Evolutionary conservation across 2,113 vertebrate species (phyloP).

Genomic region (Paramormyrops kingsleyae): DNA sequence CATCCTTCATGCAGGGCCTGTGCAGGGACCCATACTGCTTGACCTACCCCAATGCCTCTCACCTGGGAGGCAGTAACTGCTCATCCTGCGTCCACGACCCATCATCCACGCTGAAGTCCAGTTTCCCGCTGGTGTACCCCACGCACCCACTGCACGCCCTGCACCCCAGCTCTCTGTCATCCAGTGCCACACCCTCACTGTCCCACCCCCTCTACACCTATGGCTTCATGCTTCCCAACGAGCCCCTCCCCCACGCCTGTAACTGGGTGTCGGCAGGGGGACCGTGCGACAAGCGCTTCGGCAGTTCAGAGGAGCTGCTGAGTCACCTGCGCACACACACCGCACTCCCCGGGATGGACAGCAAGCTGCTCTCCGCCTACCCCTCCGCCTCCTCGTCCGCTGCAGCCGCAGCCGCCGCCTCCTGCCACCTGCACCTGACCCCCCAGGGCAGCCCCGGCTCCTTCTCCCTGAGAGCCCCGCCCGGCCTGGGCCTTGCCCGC

Average conservation of each 20-base stretch:
- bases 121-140: slow-evolving; percentile 85
- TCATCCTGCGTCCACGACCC: slow-evolving; percentile 86
- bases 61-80: slow-evolving; percentile 80
- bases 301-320: slow-evolving; percentile 89
- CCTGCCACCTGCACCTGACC: slow-evolving; percentile 86
- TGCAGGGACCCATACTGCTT: slow-evolving; percentile 95
- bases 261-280: slow-evolving; percentile 94
- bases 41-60: slow-evolving; percentile 82
- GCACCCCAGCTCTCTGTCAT: slow-evolving; percentile 72
- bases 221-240: slow-evolving; percentile 93
- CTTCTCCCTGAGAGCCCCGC: slow-evolving; percentile 83
- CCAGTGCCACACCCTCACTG: slow-evolving; percentile 71
- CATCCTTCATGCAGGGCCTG: slow-evolving; percentile 91
- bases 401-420: slow-evolving; percentile 57
- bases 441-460: slow-evolving; percentile 75
- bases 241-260: slow-evolving; percentile 85
- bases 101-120: slow-evolving; percentile 72
- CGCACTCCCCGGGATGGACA: slow-evolving; percentile 75
- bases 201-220: slow-evolving; percentile 90
- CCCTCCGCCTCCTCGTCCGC: slow-evolving; percentile 59
- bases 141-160: slow-evolving; percentile 82
- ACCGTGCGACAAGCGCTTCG: slow-evolving; percentile 92
- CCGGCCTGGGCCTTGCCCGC: slow-evolving; percentile 82
- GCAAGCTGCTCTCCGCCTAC: slow-evolving; percentile 80
- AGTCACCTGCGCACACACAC: slow-evolving; percentile 92